phyloP scores from a whole-genome alignment of 2,797 vertebrate species.

The Macropodus opercularis region DNA sequence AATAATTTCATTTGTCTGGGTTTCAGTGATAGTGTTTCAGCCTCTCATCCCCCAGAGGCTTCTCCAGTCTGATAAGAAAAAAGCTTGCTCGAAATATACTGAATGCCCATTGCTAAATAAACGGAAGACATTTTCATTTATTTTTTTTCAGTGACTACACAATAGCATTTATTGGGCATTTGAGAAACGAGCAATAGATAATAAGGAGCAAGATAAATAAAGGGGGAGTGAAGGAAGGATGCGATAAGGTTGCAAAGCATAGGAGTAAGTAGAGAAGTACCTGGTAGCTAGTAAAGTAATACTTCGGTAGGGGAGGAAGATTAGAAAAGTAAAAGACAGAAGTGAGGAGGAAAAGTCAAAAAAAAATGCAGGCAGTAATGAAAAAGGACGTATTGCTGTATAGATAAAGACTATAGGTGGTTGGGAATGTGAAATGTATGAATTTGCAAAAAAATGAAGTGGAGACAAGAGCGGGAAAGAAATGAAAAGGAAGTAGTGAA shows the following conservation, averaged over 20 bases:
- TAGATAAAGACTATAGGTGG: no score
- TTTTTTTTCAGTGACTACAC: neutral
- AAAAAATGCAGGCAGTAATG: no score
- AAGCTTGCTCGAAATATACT: neutral
- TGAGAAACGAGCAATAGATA: neutral
- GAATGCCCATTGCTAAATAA: neutral
- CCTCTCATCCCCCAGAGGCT: slow-evolving; percentile 1
- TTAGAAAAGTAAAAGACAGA: no score
- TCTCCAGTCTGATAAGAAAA: neutral
- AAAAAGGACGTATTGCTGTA: no score
- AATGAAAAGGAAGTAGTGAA: neutral
- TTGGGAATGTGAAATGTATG: no score
- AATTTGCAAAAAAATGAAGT: neutral
- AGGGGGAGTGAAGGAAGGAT: neutral
- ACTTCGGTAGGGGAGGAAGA: no score
- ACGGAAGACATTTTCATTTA: neutral
- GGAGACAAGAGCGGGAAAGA: no score
- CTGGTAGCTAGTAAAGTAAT: no score
- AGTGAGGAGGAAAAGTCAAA: no score
- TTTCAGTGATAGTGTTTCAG: neutral
- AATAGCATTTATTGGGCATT: neutral
- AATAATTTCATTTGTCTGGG: slow-evolving; percentile 29
- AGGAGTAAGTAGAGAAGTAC: neutral
- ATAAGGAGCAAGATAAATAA: neutral
- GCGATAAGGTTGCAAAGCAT: neutral